A percentile compares a stretch with the other conserved stretches of the same genome.
Evolutionary conservation across 2,888 invertebrate species (phyloP).

Genomic region (Ectemnius cavifrons): DNA sequence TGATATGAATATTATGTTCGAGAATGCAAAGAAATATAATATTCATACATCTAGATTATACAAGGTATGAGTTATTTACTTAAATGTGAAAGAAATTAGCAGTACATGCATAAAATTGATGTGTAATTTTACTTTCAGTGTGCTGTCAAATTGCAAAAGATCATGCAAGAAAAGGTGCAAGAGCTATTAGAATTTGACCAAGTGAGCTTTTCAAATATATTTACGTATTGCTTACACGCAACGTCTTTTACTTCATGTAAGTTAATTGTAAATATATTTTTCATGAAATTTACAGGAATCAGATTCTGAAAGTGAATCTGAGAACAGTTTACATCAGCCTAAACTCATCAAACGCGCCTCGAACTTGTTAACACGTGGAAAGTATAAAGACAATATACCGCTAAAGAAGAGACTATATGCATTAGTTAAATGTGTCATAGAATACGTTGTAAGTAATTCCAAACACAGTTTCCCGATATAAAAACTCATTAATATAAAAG

Average conservation of each 20-base stretch:
- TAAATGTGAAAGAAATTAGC: no score
- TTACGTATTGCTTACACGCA: constrained; percentile 1
- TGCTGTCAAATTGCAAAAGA: constrained; percentile 90
- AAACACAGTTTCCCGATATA: constrained; percentile 22
- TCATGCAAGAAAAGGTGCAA: constrained; percentile 89
- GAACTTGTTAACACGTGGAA: constrained; percentile 77
- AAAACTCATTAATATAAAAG: constrained; percentile 31
- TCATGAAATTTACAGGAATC: constrained; percentile 66
- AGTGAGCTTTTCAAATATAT: constrained; percentile 72
- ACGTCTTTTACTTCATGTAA: constrained; percentile 6
- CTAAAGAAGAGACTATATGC: constrained; percentile 89
- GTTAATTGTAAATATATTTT: background rate
- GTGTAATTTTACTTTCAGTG: constrained; percentile 79
- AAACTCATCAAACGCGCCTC: constrained; percentile 75
- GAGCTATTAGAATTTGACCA: constrained; percentile 85
- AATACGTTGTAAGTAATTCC: constrained; percentile 81
- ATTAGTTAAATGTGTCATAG: constrained; percentile 87
- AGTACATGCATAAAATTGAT: no score
- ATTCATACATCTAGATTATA: constrained; percentile 88
- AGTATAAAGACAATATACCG: constrained; percentile 81
- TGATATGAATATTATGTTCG: constrained; percentile 97
- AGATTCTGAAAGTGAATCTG: constrained; percentile 74
- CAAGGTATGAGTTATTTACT: constrained; percentile 80
- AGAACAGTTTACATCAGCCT: constrained; percentile 72
- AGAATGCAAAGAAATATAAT: constrained; percentile 96